These are phyloP conservation scores for Microdon myrmicae DNA, from an alignment of 2,888 invertebrate genomes.

Conservation along the genomic window DNA sequence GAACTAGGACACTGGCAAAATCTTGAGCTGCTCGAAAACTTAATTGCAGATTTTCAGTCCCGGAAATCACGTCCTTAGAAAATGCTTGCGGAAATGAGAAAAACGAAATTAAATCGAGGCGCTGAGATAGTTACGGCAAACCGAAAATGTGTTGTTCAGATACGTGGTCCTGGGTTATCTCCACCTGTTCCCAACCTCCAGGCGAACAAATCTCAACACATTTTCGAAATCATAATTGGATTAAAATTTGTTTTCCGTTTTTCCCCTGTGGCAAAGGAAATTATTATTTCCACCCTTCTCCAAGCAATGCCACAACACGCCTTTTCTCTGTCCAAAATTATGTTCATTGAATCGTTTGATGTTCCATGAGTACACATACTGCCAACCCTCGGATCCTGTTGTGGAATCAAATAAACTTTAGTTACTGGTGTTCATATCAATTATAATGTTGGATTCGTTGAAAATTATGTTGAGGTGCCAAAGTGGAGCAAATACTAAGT, in stretches of 20 bases:
- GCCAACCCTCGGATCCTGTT: too few species aligned
- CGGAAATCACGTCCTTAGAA: constrained; percentile 52
- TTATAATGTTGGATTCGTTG: too few species aligned
- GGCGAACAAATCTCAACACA: constrained; percentile 37
- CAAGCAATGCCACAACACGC: too few species aligned
- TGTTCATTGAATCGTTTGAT: too few species aligned
- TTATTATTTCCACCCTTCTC: constrained; percentile 27
- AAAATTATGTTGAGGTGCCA: too few species aligned
- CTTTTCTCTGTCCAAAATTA: too few species aligned
- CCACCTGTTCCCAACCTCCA: constrained; percentile 35
- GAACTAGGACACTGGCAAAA: not conserved
- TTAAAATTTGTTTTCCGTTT: constrained; percentile 44
- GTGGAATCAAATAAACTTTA: too few species aligned
- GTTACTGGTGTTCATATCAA: too few species aligned
- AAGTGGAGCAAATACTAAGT: too few species aligned
- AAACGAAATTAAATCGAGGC: constrained; percentile 52
- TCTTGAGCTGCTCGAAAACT: constrained; percentile 21
- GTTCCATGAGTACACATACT: too few species aligned
- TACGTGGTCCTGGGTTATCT: constrained; percentile 45
- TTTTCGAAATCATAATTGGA: constrained; percentile 47
- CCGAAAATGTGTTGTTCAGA: constrained; percentile 50
- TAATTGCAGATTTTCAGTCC: constrained; percentile 51
- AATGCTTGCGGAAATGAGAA: constrained; percentile 52
- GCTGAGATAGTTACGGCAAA: constrained; percentile 50
- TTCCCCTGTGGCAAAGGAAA: constrained; percentile 15